Base-by-base conservation (phyloP, 2,797 vertebrate genomes). In the Tachyglossus aculeatus region DNA sequence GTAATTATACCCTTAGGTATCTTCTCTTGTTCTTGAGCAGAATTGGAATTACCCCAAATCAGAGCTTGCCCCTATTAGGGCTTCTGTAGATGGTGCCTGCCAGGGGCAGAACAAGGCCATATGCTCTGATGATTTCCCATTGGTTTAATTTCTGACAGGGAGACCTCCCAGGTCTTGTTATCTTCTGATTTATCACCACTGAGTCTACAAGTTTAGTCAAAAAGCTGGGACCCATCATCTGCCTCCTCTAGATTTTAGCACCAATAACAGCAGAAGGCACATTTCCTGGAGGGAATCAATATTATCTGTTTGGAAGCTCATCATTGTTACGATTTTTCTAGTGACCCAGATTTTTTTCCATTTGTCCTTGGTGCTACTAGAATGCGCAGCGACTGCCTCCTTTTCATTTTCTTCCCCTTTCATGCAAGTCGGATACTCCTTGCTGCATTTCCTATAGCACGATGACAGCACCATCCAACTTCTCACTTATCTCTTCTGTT, bases 381-480 rank as follows among this genome's bases (percentile, higher is more conserved):
- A 51, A 29, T 58, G 5, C 38, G 44, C 31, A 4, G 50, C 11
- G 22, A 31, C 21, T 7, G 2, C n/a, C 29, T 31, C 5, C 10
- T 29, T 16, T 8, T 6, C 12, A 38, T 39, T 3, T 24, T 57
- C 32, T 47, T 57, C 10, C 48, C 10, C 80, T 21, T 68, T 67
- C 48, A 65, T 67, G 55, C 65, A 25, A 48, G 65, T 19, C 64
- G 2, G 1, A 6, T 29, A 22, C 18, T 55, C 59, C 55, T 39
- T 29, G 61, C 57, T 50, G 41, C 33, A 19, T 31, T 38, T 52
- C 37, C 48, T 6, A 34, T 65, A 71, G 70, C 74, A 71, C 40
- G 29, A 3, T 64, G 67, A 67, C 59, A 69, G 67, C 32, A 44
- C 36, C 44, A 31, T 67, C 71, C 41, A 61, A 68, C 65, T 76